Percentiles rank a stretch among this genome's conserved stretches.
These are phyloP conservation scores for Pogonocichla stellata DNA, from an alignment of 2,113 vertebrate species.

Conservation along the genomic window DNA sequence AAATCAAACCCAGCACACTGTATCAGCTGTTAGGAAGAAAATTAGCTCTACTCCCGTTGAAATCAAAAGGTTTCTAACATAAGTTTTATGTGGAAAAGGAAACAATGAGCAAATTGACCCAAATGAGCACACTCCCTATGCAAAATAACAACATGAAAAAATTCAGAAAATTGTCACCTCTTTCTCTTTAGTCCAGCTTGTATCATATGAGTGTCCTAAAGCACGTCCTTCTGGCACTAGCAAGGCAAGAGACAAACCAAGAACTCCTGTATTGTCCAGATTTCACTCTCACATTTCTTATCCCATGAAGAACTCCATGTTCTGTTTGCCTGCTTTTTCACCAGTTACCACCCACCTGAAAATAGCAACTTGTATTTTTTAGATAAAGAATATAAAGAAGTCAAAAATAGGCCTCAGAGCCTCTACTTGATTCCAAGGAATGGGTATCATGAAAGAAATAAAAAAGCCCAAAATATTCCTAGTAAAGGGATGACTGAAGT, in stretches of 20 bases:
- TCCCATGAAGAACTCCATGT: fast-evolving
- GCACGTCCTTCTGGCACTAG: neutral
- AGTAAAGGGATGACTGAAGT: neutral
- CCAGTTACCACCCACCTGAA: neutral
- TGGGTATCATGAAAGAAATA: neutral
- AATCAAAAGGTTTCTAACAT: neutral
- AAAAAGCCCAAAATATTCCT: neutral
- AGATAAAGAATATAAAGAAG: neutral
- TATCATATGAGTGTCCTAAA: neutral
- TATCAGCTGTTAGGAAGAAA: neutral
- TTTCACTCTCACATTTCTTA: neutral
- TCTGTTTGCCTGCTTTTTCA: neutral
- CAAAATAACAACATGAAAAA: neutral
- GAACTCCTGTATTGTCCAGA: neutral
- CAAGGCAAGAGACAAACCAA: neutral
- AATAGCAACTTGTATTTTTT: neutral
- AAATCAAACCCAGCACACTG: neutral
- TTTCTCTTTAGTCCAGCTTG: neutral
- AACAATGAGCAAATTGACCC: neutral
- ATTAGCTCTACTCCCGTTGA: neutral
- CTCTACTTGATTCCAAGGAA: neutral
- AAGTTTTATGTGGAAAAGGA: neutral
- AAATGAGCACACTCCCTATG: neutral
- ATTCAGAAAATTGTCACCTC: neutral
- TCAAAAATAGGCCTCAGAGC: neutral